Base-by-base conservation (phyloP, 2,888 invertebrate genomes). In the Eupithecia insigniata region DNA sequence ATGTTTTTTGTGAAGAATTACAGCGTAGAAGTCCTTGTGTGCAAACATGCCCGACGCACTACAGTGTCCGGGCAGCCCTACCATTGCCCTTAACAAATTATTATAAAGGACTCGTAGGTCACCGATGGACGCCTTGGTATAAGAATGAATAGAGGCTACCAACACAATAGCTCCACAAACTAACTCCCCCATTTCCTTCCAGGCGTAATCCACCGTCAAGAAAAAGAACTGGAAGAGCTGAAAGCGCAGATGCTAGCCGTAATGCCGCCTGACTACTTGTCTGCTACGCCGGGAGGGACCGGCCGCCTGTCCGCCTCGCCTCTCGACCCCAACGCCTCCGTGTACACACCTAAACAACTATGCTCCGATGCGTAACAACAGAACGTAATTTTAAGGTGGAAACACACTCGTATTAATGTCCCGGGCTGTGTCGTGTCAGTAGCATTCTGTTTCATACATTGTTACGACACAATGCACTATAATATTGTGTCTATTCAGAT, bases 221-320 rank as follows among this genome's bases (percentile, higher is more conserved):
- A 99, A 83, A 97, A 97, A 85, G 98, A 99, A 92, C 97, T 99
- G 81, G 97, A 97, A 82, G 98, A 98, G 88, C 95, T 99, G 81
- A 98, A 98, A 89, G 98, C 98, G 76, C 99, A 99, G 94, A 96
- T 99, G 88, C 94, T 99, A 91, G 99, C 99, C 34, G 97, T 99
- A 78, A 97, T 98, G 97, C 97, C 98, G 67, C 95, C 96, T 79
- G 97, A 97, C 78, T 87, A 22, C 22, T 8, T 3, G n/a, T 26
- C 55, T 26, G 26, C 55, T n/a, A 83, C 78, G 83, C 89, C 67
- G 75, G 86, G 28, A 83, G 30, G 7, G 43, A 43, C 87, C 0
- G 79, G 78, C 14, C 76, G 82, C 51, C 79, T 78, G 22, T 71
- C 80, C 6, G 85, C 87, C 69, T 89, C 90, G 68, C 90, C 90